Evolutionary conservation across 2,113 vertebrate species (phyloP), one percentile per base, ranked within the genome.

Genomic region (Pachypanchax playfairii): DNA sequence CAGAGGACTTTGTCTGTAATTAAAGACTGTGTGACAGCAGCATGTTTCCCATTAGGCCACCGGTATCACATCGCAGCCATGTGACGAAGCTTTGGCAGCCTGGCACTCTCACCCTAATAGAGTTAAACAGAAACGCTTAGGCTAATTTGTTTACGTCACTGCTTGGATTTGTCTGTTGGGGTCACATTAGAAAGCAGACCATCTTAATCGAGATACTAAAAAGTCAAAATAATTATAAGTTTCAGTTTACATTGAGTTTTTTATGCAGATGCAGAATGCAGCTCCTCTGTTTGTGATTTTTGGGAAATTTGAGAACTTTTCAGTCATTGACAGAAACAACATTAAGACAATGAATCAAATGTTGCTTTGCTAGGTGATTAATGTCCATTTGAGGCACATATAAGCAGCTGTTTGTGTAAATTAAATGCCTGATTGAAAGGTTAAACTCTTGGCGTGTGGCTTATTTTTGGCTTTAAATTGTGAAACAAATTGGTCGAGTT

Each of bases 11-110:
- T 59, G 60, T 21, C 72, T 69, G 71, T 86, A 85, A 88, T 86
- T 83, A 85, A 86, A 80, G 81, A 70, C 69, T 78, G 69, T 76
- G 81, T 85, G 84, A 67, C 69, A 73, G 81, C 82, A 85, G 68
- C 86, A 88, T 89, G 84, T 85, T 81, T 82, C 73, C 70, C 68
- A 85, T 87, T 86, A 87, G 77, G 48, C 60, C 39, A 58, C 56
- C 54, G 50, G 56, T 73, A 72, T 81, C 66, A 73, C 76, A 79
- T 68, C 70, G 14, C 48, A 73, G 68, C 65, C 84, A 80, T 77
- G 81, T 88, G 83, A 87, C 79, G 71, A 41, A 44, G 52, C 67
- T 69, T 70, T 75, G 69, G 63, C 67, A 61, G 79, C 68, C 64
- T 64, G 47, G 42, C 49, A 57, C 67, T 73, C 42, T 69, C 59